Base-by-base conservation (phyloP, 2,113 vertebrate genomes). In the Cyprinodon tularosa region DNA sequence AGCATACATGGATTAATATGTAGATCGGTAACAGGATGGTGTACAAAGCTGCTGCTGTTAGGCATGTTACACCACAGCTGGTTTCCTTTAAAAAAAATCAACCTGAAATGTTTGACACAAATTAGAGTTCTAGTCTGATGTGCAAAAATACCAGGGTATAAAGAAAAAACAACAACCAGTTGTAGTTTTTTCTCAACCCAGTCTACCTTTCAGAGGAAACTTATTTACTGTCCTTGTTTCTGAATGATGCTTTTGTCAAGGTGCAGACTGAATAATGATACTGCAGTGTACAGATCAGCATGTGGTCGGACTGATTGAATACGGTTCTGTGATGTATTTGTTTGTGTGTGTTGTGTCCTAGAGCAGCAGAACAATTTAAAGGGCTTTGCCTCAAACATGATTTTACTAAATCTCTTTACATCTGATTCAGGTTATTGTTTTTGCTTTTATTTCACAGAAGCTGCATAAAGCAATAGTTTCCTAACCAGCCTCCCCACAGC, bases 381-480 rank as follows among this genome's bases (percentile, higher is more conserved):
- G 68, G 71, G 74, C 68, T 82, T 80, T 37, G 73, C 63, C 66
- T 74, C 11, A 3, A 74, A 73, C 60, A 38, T 53, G 63, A 78
- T 20, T 66, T 61, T 53, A n/a, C 60, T 50, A 66, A 22, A 20
- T 63, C 47, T 48, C 78, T 65, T 5, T 17, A 53, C 66, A 72
- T 72, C 20, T 53, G 48, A 73, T 69, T 10, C 48, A 3, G 50
- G 44, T 17, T 47, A 17, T 14, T 53, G 45, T 38, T 48, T 29
- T 29, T 48, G 48, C 13, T 38, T 12, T 20, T 44, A 53, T 50
- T 40, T 37, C 13, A 50, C 75, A 71, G 71, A 63, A 38, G 45
- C 76, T 0, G 47, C 76, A 72, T 80, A 13, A 80, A 87, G 84
- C 86, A 86, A 81, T 82, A 85, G 77, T 45, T 78, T 69, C 50